phyloP scores from a whole-genome alignment of 2,888 invertebrate species.

The Drosophila imparisetae region DNA sequence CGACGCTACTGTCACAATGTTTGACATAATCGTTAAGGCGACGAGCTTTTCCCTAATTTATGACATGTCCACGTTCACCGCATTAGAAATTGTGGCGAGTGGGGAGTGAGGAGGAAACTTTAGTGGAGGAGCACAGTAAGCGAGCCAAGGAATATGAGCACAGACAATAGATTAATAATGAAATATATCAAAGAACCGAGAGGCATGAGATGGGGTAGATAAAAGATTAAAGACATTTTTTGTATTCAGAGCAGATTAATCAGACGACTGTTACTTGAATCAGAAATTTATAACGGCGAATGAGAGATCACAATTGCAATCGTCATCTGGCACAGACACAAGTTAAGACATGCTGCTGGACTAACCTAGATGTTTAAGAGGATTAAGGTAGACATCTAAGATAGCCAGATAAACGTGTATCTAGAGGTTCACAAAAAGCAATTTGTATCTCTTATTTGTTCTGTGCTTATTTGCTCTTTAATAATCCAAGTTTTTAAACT shows the following conservation, averaged over 20 bases:
- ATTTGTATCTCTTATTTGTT: background rate
- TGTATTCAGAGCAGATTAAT: background rate
- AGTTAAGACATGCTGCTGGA: background rate
- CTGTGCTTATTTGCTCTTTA: background rate
- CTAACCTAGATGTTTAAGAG: background rate
- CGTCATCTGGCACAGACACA: background rate
- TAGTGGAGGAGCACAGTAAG: constrained; percentile 36
- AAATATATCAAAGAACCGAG: constrained; percentile 6
- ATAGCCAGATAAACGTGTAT: background rate
- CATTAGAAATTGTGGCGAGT: constrained; percentile 42
- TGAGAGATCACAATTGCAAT: background rate
- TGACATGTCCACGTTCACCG: constrained; percentile 69
- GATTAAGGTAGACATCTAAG: background rate
- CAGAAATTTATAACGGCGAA: background rate
- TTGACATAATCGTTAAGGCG: constrained; percentile 72
- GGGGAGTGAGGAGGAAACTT: constrained; percentile 1
- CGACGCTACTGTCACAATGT: constrained; percentile 59
- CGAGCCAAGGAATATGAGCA: constrained; percentile 67
- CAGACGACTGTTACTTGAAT: background rate
- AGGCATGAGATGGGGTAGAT: constrained; percentile 22
- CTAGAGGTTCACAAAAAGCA: background rate
- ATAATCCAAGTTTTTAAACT: background rate
- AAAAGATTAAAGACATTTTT: background rate
- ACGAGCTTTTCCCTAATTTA: constrained; percentile 67
- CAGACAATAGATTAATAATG: constrained; percentile 47